phyloP scores from a whole-genome alignment of 2,888 invertebrate species.

The Nycteola revayana region DNA sequence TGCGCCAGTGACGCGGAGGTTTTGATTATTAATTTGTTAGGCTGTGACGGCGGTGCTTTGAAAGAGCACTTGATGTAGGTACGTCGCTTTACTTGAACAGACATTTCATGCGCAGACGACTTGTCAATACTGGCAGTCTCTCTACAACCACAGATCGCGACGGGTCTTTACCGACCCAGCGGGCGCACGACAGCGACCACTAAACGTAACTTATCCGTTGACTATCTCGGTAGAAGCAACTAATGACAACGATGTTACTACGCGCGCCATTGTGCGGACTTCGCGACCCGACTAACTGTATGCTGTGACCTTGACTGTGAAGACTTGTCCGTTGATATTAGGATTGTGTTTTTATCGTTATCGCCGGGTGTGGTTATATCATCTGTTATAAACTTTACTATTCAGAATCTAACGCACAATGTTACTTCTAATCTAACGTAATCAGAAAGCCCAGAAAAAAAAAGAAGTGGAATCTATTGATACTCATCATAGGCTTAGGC shows the following conservation, averaged over 20 bases:
- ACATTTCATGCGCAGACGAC: constrained; percentile 52
- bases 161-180: constrained; percentile 45
- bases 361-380: constrained; percentile 22
- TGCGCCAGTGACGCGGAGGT: constrained; percentile 44
- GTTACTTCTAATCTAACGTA: constrained; percentile 1
- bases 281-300: constrained; percentile 1
- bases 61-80: constrained; percentile 52
- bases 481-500: constrained; percentile 41
- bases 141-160: constrained; percentile 62
- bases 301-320: constrained; percentile 27
- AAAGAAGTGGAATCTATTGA: constrained; percentile 14
- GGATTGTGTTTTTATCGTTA: constrained; percentile 25
- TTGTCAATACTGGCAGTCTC: constrained; percentile 58
- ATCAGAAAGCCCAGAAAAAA: not conserved
- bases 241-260: not conserved
- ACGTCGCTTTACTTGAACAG: constrained; percentile 48
- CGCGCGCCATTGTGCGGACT: constrained; percentile 13
- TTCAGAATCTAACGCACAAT: constrained; percentile 8
- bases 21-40: constrained; percentile 51
- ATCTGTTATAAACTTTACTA: constrained; percentile 13
- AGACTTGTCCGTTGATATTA: constrained; percentile 18
- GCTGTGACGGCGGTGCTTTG: constrained; percentile 47
- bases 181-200: constrained; percentile 18
- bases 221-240: no score
- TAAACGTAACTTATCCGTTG: no score